phyloP scores from a whole-genome alignment of 2,113 vertebrate genomes.

The Carassius gibelio region DNA sequence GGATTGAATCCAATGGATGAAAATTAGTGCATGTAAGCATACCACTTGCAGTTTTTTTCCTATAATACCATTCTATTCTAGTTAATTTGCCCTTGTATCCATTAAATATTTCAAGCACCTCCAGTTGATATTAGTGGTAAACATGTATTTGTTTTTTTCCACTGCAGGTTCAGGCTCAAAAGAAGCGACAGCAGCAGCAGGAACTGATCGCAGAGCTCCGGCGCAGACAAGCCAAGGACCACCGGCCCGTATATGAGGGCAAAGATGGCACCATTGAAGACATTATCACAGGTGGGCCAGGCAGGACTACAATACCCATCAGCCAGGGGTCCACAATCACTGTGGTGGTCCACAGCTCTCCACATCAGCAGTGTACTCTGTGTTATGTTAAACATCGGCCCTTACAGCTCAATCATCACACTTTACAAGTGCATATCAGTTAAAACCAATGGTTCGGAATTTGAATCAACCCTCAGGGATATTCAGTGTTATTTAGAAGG shows the following conservation, averaged over 20 bases:
- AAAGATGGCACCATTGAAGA: slow-evolving; percentile 97
- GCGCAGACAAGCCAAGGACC: slow-evolving; percentile 91
- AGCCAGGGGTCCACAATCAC: slow-evolving; percentile 62
- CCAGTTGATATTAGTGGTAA: background rate
- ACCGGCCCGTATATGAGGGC: slow-evolving; percentile 93
- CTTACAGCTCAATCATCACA: slow-evolving; percentile 46
- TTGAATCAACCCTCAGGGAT: slow-evolving; percentile 45
- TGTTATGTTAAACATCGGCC: slow-evolving; percentile 72
- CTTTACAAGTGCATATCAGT: slow-evolving; percentile 23
- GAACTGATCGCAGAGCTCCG: slow-evolving; percentile 92
- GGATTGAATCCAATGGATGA: too few species aligned
- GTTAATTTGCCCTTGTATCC: background rate
- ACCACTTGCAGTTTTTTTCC: too few species aligned
- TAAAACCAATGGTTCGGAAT: slow-evolving; percentile 12
- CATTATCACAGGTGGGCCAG: slow-evolving; percentile 91
- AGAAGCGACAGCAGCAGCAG: slow-evolving; percentile 90
- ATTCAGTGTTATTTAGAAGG: background rate
- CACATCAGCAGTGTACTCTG: slow-evolving; percentile 71
- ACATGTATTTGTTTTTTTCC: background rate
- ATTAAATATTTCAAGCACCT: background rate
- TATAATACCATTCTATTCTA: background rate
- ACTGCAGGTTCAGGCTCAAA: slow-evolving; percentile 78
- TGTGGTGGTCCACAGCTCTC: slow-evolving; percentile 73
- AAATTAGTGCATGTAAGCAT: too few species aligned
- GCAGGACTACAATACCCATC: slow-evolving; percentile 41